A percentile compares a stretch with the other conserved stretches of the same genome.
Evolutionary conservation across 92 coral and sea anemone genomes (phyloP).

Genomic region (Muricea muricata): DNA sequence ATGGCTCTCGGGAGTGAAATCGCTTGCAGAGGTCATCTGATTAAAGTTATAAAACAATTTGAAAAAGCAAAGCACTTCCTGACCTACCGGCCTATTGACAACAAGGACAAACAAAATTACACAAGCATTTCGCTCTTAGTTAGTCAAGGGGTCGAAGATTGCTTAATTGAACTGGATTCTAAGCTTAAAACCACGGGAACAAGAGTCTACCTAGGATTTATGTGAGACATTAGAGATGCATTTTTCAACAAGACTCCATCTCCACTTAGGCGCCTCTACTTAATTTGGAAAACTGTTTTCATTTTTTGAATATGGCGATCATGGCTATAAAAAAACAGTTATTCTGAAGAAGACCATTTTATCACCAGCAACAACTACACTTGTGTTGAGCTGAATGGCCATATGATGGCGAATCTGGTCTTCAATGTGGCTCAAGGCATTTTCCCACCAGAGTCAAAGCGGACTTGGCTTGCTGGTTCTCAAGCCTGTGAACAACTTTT

Average conservation of each 20-base stretch:
- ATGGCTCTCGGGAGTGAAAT: slow-evolving; percentile 6
- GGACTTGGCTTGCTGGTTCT: slow-evolving; percentile 4
- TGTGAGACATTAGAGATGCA: slow-evolving; percentile 13
- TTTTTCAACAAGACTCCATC: neutral
- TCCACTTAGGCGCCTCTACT: neutral
- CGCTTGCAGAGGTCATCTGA: slow-evolving; percentile 19
- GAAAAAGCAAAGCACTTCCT: slow-evolving; percentile 13
- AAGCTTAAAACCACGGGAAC: neutral
- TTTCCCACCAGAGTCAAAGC: neutral
- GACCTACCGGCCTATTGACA: neutral
- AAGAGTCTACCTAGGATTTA: neutral
- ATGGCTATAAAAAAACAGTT: neutral
- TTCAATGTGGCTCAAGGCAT: neutral
- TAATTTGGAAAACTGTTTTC: neutral
- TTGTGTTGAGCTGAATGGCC: neutral
- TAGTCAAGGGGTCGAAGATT: slow-evolving; percentile 15
- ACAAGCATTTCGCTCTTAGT: neutral
- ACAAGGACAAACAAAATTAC: slow-evolving; percentile 4
- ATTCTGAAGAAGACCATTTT: neutral
- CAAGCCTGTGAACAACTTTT: slow-evolving; percentile 18
- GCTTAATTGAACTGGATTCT: slow-evolving; percentile 9
- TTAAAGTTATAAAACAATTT: slow-evolving; percentile 5
- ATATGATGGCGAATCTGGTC: neutral
- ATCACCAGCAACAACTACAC: neutral
- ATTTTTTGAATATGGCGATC: neutral